Evolutionary conservation across 2,888 invertebrate genomes (phyloP), one percentile per base, ranked within the genome.

Genomic region (Torymus auratus): DNA sequence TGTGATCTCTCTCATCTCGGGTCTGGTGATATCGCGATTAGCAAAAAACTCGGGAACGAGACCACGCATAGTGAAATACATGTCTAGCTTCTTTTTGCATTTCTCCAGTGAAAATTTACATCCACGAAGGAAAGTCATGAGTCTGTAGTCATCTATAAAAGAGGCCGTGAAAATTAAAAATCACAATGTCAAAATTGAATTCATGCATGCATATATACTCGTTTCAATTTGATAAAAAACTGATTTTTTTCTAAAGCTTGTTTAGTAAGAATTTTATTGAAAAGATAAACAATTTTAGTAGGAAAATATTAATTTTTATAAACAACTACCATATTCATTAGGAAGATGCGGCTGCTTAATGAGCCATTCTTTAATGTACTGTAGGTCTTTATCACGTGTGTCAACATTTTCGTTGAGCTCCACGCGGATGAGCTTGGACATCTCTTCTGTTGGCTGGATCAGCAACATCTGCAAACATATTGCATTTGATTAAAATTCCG

Each of bases 101-200:
- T 96, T 96, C 91, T 96, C 96, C 89, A 96, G 89, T 74, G 96
- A 96, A 91, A 96, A 96, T 92, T 96, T 96, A 92, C 96, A 96
- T 41, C 96, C 96, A 14, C 96, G 93, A 82, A 97, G 93, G 92
- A 96, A 96, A 76, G 96, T 96, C 93, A 95, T 94, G 84, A 96
- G 92, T 79, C 96, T 94, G 85, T 93, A 92, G 91, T 96, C 96
- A 91, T 96, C 96, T 95, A 90, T 0, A 88, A 88, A 70, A 52
- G 28, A 28, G 28, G 3, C 3, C 28, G 28, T 28, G n/a, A 52
- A n/a, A 41, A 56, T 56, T 23, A 58, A 2, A 28, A 28, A 28
- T 0, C 28, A 28, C 28, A 28, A 28, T 7, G 2, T 28, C 7
- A 28, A 28, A 2, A 28, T 7, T 5, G 28, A 28, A 28, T 7